These are phyloP conservation scores for Maccullochella peelii DNA, from an alignment of 2,113 vertebrate species.

Conservation along the genomic window DNA sequence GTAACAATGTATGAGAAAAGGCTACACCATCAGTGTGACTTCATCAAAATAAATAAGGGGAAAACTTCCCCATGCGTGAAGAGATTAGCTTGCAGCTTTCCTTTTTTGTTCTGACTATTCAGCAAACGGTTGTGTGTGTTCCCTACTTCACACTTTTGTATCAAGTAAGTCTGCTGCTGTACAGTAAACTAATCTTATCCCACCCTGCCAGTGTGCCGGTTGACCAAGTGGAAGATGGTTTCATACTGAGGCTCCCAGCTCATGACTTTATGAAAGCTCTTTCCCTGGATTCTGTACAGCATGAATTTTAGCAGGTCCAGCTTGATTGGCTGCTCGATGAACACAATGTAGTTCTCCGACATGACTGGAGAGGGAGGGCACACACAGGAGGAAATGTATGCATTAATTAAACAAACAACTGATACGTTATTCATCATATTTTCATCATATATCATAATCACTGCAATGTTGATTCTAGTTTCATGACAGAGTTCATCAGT, in stretches of 20 bases:
- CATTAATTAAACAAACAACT: background rate
- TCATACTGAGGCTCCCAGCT: constrained; percentile 89
- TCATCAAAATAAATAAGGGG: constrained; percentile 71
- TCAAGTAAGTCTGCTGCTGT: background rate
- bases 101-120: constrained; percentile 26
- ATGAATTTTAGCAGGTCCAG: constrained; percentile 89
- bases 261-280: constrained; percentile 85
- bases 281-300: constrained; percentile 85
- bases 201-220: constrained; percentile 91
- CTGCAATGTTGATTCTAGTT: background rate
- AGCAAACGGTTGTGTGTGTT: constrained; percentile 20
- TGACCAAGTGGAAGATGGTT: constrained; percentile 89
- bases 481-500: background rate
- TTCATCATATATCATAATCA: constrained; percentile 1
- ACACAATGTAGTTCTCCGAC: constrained; percentile 94
- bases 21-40: constrained; percentile 63
- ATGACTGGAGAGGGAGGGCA: constrained; percentile 84
- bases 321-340: constrained; percentile 92
- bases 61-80: constrained; percentile 49
- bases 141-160: constrained; percentile 1
- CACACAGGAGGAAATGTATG: background rate
- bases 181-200: background rate
- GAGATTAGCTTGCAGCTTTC: constrained; percentile 61
- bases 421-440: background rate
- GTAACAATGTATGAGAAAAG: constrained; percentile 60